Percentiles rank a stretch among this genome's conserved stretches.
These are phyloP conservation scores for Epinephelus malabaricus DNA, from an alignment of 2,797 vertebrate species.

Conservation along the genomic window DNA sequence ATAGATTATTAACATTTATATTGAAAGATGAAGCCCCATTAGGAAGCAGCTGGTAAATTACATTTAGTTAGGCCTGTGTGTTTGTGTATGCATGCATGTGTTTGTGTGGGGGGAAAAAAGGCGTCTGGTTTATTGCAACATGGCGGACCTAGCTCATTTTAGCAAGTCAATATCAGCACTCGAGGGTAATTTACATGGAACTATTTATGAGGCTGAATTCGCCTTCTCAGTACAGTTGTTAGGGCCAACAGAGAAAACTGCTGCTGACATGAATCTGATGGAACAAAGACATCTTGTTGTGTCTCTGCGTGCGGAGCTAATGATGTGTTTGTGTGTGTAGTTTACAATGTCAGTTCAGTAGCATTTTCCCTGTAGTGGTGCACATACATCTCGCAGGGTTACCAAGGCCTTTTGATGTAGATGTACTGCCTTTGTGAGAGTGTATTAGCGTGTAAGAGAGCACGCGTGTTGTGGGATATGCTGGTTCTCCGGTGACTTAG, in stretches of 20 bases:
- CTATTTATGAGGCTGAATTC: conserved; percentile 63
- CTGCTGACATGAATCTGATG: conserved; percentile 36
- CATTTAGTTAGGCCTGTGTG: conserved; percentile 57
- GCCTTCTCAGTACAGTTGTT: conserved; percentile 49
- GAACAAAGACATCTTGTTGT: conserved; percentile 52
- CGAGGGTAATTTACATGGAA: conserved; percentile 62
- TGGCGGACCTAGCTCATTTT: conserved; percentile 61
- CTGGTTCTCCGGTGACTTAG: conserved; percentile 25
- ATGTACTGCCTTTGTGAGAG: neutral
- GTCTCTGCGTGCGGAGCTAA: neutral
- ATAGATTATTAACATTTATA: conserved; percentile 85
- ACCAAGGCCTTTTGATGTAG: neutral
- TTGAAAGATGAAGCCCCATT: conserved; percentile 84
- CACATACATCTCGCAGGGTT: conserved; percentile 14
- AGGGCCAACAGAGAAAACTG: conserved; percentile 30
- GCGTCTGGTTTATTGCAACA: conserved; percentile 58
- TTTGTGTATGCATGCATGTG: conserved; percentile 30
- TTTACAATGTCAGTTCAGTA: conserved; percentile 7
- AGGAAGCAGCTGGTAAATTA: conserved; percentile 80
- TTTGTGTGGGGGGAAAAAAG: conserved; percentile 15
- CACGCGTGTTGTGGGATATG: neutral
- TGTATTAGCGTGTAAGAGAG: neutral
- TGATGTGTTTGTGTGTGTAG: conserved; percentile 29
- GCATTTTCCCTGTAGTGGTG: neutral
- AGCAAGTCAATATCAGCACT: conserved; percentile 62